phyloP scores from a whole-genome alignment of 2,888 invertebrate species.

The Chaetogeoica ovagalla region DNA sequence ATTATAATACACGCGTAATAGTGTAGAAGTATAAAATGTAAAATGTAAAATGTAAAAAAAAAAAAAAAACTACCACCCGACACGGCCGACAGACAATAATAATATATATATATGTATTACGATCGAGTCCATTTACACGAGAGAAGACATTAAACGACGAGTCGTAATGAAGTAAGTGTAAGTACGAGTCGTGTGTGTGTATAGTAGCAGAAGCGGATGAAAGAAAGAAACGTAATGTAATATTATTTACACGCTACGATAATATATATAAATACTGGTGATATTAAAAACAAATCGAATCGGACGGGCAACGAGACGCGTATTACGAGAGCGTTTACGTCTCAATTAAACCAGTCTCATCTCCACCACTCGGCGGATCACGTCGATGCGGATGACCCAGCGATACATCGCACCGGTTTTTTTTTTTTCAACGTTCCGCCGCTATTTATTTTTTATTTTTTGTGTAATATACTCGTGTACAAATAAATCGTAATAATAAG shows the following conservation, averaged over 20 bases:
- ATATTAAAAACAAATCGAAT: constrained; percentile 46
- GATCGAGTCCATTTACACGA: neutral
- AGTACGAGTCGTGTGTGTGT: too few species aligned
- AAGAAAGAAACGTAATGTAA: neutral
- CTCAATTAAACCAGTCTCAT: constrained; percentile 38
- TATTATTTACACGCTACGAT: neutral
- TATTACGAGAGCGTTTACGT: constrained; percentile 13
- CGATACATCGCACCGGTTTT: neutral
- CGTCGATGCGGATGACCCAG: neutral
- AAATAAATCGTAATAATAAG: neutral
- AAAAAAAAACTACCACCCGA: neutral
- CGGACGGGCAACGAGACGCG: constrained; percentile 18
- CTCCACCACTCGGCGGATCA: too few species aligned
- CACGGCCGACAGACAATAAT: constrained; percentile 19
- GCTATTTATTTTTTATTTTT: too few species aligned
- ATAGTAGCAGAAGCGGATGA: too few species aligned
- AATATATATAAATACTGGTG: neutral
- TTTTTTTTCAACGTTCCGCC: neutral
- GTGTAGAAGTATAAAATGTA: constrained; percentile 4
- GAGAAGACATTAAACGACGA: constrained; percentile 5
- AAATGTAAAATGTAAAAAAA: constrained; percentile 1
- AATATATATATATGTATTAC: too few species aligned
- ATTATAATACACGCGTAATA: neutral
- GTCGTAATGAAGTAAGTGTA: too few species aligned
- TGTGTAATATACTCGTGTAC: neutral